Base-by-base conservation (phyloP, 2,888 invertebrate genomes). In the Eucera pruinosa region DNA sequence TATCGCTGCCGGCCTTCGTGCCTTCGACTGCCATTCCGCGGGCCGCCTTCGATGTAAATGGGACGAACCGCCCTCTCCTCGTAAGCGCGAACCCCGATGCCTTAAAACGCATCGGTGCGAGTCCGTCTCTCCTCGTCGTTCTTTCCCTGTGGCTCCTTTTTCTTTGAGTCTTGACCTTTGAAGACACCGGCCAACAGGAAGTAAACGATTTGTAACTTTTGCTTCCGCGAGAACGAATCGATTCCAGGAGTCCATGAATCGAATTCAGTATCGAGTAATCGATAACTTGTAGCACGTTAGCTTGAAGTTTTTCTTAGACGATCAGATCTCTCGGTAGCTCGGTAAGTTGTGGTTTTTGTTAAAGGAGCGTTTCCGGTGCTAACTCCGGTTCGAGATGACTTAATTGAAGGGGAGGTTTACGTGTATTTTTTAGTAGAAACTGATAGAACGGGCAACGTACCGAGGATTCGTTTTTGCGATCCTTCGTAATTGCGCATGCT, bases 1-100 rank as follows among this genome's bases (percentile, higher is more conserved):
- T 89, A 89, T 89, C 85, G 86, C 87, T 77, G 86, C 73, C 85
- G 80, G 86, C 78, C 84, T 86, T 85, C 85, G 75, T 80, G 84
- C 75, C 83, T 86, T 84, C 84, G 86, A 84, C 86, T 86, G 85
- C 85, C 86, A 86, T 84, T 86, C 82, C 85, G 84, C 83, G 83
- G 81, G 80, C 84, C 85, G 88, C 85, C 84, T 85, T 82, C 85
- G 83, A 87, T 84, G 87, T 87, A 83, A 88, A 88, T 87, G 86
- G 84, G 85, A 88, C 81, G 84, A 81, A 57, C 80, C 80, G 80
- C 69, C 83, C 80, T 81, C 85, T 83, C 77, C 77, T 75, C 68
- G 25, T 30, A 52, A 75, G 43, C 69, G 55, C 65, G 61, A 68
- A 57, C 57, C 41, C 48, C 64, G 62, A 48, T 69, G 83, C 72